phyloP scores from a whole-genome alignment of 2,888 invertebrate genomes.

The Melolontha melolontha region DNA sequence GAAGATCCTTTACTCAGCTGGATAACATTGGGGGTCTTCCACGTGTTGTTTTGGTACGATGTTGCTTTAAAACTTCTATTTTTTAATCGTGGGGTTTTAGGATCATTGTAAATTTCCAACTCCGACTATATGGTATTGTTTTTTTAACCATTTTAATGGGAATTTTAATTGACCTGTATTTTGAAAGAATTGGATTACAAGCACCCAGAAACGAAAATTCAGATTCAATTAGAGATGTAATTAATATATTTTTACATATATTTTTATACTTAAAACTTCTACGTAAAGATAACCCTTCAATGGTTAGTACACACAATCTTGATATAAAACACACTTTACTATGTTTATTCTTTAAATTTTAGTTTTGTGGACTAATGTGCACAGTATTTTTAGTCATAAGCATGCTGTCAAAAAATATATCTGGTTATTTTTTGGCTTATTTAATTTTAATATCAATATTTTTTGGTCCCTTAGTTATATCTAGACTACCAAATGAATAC shows the following conservation, averaged over 20 bases:
- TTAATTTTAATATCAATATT: constrained; percentile 55
- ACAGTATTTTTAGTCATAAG: constrained; percentile 58
- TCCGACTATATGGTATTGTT: constrained; percentile 64
- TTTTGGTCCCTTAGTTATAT: constrained; percentile 55
- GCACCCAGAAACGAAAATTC: constrained; percentile 50
- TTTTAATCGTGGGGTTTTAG: constrained; percentile 54
- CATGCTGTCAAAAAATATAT: constrained; percentile 60
- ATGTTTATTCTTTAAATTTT: constrained; percentile 49
- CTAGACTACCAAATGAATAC: constrained; percentile 55
- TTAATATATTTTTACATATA: constrained; percentile 48
- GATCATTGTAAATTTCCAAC: constrained; percentile 61
- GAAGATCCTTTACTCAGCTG: constrained; percentile 61
- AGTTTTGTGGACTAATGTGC: constrained; percentile 63
- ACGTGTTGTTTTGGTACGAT: constrained; percentile 64
- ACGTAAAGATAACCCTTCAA: constrained; percentile 61
- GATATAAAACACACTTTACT: neutral
- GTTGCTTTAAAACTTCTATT: constrained; percentile 31
- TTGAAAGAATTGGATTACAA: constrained; percentile 49
- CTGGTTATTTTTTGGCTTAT: constrained; percentile 60
- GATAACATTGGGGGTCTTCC: constrained; percentile 59
- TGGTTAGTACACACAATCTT: constrained; percentile 55
- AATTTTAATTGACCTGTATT: constrained; percentile 59
- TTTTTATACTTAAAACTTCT: constrained; percentile 54
- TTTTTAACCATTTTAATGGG: constrained; percentile 58
- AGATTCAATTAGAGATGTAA: constrained; percentile 52